Base-by-base conservation (phyloP, 2,113 vertebrate species). In the Ceratotherium simum region DNA sequence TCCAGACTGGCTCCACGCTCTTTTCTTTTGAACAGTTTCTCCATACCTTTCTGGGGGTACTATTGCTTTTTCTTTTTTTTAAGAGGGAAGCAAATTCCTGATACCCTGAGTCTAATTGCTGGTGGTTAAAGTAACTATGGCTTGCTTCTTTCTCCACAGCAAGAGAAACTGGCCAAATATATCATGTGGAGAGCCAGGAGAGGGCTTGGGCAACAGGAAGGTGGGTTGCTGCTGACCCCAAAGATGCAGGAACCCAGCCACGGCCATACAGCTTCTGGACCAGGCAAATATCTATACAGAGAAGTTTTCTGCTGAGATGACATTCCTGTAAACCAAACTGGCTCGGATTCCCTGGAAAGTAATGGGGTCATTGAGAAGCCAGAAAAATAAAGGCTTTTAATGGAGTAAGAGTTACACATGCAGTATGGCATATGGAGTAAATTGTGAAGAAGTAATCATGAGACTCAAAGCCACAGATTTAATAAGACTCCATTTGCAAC, bases 251-350 rank as follows among this genome's bases (percentile, higher is more conserved):
- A 94, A 93, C 17, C 95, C 56, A 90, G 91, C 88, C 64, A 79
- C 89, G 8, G 33, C 94, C 88, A 84, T 78, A 36, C 2, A 94
- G 21, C n/a, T 86, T 98, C 51, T 93, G 73, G 96, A 91, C 39
- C 76, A 93, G 76, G 80, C 9, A 58, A 42, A 83, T 70, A 79
- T 60, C 56, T 76, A 58, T 54, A 51, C 14, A 29, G 36, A 69
- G 33, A 72, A 3, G 16, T 54, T 84, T 98, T 97, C 29, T 78
- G 64, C 80, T 95, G 92, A 95, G 90, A 60, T 90, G 90, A 86
- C 42, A 98, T 97, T 95, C 25, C 8, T 94, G 88, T 95, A 97
- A 98, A 95, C 70, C 85, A 97, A 98, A 93, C 97, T 69, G 90
- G 73, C 96, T 96, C 56, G 8, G 13, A 51, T 95, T 95, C 87